Evolutionary conservation across 2,797 vertebrate genomes (phyloP).

Genomic region (Macropus fuliginosus): DNA sequence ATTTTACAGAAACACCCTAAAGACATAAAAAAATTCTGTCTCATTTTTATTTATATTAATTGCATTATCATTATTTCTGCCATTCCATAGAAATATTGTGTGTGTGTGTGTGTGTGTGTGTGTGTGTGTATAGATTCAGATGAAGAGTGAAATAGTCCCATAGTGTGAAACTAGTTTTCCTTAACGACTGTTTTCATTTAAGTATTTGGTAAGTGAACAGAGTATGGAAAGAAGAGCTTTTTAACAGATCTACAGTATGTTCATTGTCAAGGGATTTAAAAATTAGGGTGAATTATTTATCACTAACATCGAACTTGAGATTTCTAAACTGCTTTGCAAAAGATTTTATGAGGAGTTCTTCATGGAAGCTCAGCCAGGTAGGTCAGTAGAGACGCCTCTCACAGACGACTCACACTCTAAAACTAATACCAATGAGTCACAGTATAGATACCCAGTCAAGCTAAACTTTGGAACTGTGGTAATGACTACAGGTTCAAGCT

Average conservation of each 20-base stretch:
- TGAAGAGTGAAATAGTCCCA: slow-evolving; percentile 20
- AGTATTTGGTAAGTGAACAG: slow-evolving; percentile 29
- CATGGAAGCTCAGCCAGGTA: not conserved
- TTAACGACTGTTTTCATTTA: slow-evolving; percentile 37
- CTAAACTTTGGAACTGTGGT: not conserved
- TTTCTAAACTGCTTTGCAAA: slow-evolving; percentile 17
- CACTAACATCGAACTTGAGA: not conserved
- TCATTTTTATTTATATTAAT: slow-evolving; percentile 15
- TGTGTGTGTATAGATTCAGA: not conserved
- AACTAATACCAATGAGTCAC: not conserved
- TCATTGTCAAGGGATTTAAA: not conserved
- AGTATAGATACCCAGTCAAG: not conserved
- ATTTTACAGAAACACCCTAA: slow-evolving; percentile 20
- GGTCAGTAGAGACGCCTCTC: slow-evolving; percentile 14
- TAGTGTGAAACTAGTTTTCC: slow-evolving; percentile 11
- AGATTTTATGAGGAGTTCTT: slow-evolving; percentile 26
- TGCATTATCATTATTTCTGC: slow-evolving; percentile 1
- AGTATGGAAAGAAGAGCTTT: not conserved
- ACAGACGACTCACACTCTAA: not conserved
- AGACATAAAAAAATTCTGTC: not conserved
- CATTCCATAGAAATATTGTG: not conserved
- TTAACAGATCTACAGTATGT: slow-evolving; percentile 12
- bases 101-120: not conserved
- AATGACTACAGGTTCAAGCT: not conserved
- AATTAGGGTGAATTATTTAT: slow-evolving; percentile 7